Conservation (phyloP, 30 jellyfish, hydroid and myxozoan genomes). For the Morbakka virulenta region DNA sequence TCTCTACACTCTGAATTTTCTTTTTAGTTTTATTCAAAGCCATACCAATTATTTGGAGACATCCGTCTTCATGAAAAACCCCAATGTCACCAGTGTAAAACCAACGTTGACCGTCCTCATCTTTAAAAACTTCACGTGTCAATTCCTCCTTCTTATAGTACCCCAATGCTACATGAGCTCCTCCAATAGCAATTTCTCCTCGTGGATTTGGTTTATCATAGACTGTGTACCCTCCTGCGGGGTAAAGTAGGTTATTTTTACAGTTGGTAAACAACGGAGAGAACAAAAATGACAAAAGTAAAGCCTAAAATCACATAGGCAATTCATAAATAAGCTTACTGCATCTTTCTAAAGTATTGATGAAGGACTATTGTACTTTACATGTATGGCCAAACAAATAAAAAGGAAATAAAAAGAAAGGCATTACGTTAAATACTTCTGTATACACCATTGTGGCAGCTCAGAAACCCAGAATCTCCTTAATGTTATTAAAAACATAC, state of each 20-base stretch:
- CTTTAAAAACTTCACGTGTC: constrained; percentile 71
- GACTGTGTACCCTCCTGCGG: constrained; percentile 86
- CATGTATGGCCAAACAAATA: too few species aligned
- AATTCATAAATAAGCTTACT: too few species aligned
- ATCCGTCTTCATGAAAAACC: constrained; percentile 87
- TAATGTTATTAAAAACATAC: too few species aligned
- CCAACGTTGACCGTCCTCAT: constrained; percentile 90
- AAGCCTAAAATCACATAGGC: too few species aligned
- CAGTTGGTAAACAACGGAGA: neutral
- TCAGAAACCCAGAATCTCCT: too few species aligned
- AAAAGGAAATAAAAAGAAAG: too few species aligned
- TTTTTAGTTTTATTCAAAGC: too few species aligned
- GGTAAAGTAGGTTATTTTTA: neutral
- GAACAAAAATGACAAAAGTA: neutral
- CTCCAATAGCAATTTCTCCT: constrained; percentile 92
- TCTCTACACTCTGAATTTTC: too few species aligned
- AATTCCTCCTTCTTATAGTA: constrained; percentile 80
- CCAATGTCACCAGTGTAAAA: constrained; percentile 99
- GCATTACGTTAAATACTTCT: too few species aligned
- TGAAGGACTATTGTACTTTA: too few species aligned
- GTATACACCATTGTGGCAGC: too few species aligned
- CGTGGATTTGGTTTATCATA: constrained; percentile 96
- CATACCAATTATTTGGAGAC: constrained; percentile 80
- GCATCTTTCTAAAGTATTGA: too few species aligned
- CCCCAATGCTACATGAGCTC: constrained; percentile 81